Percentiles rank a stretch among this genome's conserved stretches.
These are phyloP conservation scores for Autographa pulchrina DNA, from an alignment of 2,888 invertebrate species.

Conservation along the genomic window DNA sequence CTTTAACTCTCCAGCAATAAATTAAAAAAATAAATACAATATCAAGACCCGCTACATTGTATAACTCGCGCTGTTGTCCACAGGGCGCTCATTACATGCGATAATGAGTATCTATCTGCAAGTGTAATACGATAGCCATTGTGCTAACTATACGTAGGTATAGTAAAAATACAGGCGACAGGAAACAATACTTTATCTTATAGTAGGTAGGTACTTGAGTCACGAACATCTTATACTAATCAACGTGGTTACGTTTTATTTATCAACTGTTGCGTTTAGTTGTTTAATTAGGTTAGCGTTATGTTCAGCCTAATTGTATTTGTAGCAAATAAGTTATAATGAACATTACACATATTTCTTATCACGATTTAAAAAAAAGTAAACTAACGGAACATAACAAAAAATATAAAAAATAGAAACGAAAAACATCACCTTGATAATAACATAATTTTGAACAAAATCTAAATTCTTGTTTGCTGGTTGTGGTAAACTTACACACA, in stretches of 20 bases:
- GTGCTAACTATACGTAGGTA: constrained; percentile 47
- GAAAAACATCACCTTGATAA: no score
- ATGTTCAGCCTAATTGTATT: not conserved
- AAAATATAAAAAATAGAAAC: no score
- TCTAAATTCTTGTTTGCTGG: no score
- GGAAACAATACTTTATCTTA: constrained; percentile 56
- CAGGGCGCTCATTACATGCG: constrained; percentile 73
- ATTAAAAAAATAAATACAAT: no score
- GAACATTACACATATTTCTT: no score
- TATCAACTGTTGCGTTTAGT: constrained; percentile 30
- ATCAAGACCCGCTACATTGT: constrained; percentile 28
- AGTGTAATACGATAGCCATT: constrained; percentile 72
- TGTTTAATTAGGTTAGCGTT: not conserved
- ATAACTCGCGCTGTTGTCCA: constrained; percentile 36
- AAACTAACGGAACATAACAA: no score
- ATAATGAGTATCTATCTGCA: constrained; percentile 78
- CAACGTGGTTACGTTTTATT: constrained; percentile 34
- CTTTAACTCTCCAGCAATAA: no score
- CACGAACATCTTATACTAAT: constrained; percentile 53
- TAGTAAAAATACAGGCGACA: constrained; percentile 53
- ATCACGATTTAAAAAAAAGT: no score
- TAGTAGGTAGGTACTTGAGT: constrained; percentile 35
- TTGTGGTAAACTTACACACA: no score
- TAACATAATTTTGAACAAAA: no score
- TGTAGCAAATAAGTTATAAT: no score